phyloP scores from a whole-genome alignment of 2,113 vertebrate genomes.

The Atlantisia rogersi region DNA sequence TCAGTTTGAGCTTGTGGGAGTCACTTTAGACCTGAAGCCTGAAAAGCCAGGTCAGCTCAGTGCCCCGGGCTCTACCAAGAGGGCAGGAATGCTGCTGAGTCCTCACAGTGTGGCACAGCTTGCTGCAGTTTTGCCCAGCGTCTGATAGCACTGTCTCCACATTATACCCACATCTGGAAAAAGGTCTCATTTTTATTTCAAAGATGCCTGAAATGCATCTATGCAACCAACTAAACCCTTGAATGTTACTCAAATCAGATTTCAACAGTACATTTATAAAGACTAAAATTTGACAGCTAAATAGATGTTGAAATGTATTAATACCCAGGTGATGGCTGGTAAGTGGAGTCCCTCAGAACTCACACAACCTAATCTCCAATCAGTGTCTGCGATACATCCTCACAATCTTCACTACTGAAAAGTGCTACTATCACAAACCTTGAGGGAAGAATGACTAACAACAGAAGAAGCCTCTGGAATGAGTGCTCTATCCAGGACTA shows the following conservation, averaged over 20 bases:
- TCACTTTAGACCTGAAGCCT: not conserved
- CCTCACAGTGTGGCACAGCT: not conserved
- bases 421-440: not conserved
- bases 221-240: not conserved
- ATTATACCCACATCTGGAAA: not conserved
- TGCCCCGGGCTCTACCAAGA: accelerated
- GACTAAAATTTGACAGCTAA: not conserved
- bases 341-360: not conserved
- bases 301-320: not conserved
- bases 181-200: not conserved
- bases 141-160: not conserved
- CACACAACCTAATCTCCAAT: not conserved
- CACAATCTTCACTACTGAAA: not conserved
- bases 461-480: not conserved
- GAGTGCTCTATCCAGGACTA: not conserved
- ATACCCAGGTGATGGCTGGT: not conserved
- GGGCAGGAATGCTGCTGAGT: not conserved
- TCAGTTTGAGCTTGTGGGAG: not conserved
- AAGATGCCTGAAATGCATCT: not conserved
- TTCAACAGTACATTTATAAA: not conserved
- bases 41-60: not conserved
- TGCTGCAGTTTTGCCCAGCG: accelerated
- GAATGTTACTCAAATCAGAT: not conserved
- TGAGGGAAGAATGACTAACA: not conserved
- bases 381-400: not conserved